Conservation (phyloP, 2,113 vertebrate species). For the Lepus timidus region DNA sequence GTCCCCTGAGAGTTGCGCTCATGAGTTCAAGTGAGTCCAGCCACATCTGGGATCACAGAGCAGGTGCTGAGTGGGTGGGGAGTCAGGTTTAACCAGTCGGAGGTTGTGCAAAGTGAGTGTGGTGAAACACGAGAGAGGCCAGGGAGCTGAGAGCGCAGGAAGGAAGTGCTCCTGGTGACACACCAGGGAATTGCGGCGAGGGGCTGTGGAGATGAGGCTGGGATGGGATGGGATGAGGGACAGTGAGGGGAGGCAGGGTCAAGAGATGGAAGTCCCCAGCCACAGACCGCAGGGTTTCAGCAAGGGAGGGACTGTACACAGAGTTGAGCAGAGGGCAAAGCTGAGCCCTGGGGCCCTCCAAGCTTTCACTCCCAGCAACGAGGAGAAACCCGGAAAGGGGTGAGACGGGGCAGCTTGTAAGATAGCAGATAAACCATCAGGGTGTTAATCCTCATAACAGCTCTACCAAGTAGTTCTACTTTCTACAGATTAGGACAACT, state of each 20-base stretch:
- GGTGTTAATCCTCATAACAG: neutral
- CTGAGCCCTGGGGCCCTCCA: neutral
- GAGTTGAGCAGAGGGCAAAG: neutral
- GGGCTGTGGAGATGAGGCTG: rapidly evolving
- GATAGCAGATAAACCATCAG: rapidly evolving
- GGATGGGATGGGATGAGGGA: neutral
- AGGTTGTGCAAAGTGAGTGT: neutral
- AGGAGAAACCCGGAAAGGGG: neutral
- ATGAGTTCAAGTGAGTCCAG: neutral
- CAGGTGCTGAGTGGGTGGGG: neutral
- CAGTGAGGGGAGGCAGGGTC: neutral
- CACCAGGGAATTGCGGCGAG: neutral
- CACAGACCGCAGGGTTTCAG: neutral
- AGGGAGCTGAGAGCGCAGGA: too few relatives aligned
- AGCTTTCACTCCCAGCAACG: neutral
- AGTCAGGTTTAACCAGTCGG: neutral
- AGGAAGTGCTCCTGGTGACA: neutral
- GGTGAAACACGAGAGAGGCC: neutral
- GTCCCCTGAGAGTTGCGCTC: neutral
- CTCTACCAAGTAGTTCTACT: neutral
- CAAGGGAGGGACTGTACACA: neutral
- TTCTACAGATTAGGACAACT: neutral
- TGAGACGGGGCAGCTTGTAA: too few relatives aligned
- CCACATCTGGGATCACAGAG: neutral
- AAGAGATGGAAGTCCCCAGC: neutral